These are phyloP conservation scores for Monomorium pharaonis DNA, from an alignment of 1,140 invertebrate genomes.

Conservation along the genomic window DNA sequence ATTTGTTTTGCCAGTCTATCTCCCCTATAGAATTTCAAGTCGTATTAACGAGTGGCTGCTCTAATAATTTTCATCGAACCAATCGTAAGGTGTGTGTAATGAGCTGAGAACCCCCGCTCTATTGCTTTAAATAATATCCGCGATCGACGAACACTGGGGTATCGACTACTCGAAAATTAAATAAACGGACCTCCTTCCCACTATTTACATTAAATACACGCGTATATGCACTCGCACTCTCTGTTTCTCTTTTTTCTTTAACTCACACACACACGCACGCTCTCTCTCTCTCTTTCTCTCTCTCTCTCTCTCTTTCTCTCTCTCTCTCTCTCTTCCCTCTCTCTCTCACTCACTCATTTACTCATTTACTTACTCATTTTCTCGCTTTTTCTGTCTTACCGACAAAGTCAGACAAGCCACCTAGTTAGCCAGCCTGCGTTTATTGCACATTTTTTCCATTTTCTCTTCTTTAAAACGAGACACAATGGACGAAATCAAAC, in stretches of 20 bases:
- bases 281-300: background rate
- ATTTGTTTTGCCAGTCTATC: constrained; percentile 22
- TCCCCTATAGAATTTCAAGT: background rate
- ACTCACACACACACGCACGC: background rate
- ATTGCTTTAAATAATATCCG: constrained; percentile 83
- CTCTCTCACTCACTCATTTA: background rate
- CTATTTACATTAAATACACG: constrained; percentile 85
- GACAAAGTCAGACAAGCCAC: constrained; percentile 13
- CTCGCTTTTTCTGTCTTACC: background rate
- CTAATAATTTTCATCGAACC: background rate
- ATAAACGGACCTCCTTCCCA: constrained; percentile 76
- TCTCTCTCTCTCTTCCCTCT: constrained; percentile 20
- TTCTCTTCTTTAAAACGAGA: constrained; percentile 25
- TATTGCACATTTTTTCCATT: constrained; percentile 56
- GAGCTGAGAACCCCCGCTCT: constrained; percentile 63
- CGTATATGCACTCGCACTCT: constrained; percentile 44
- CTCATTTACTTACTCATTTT: background rate
- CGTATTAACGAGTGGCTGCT: background rate
- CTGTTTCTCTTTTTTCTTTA: no score
- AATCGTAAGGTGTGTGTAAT: background rate
- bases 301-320: background rate
- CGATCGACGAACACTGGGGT: constrained; percentile 80
- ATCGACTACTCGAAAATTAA: constrained; percentile 81
- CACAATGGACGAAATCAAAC: constrained; percentile 57
- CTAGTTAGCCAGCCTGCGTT: constrained; percentile 5